These are phyloP conservation scores for Zeuzera pyrina DNA, from an alignment of 2,888 invertebrate species.

Conservation along the genomic window DNA sequence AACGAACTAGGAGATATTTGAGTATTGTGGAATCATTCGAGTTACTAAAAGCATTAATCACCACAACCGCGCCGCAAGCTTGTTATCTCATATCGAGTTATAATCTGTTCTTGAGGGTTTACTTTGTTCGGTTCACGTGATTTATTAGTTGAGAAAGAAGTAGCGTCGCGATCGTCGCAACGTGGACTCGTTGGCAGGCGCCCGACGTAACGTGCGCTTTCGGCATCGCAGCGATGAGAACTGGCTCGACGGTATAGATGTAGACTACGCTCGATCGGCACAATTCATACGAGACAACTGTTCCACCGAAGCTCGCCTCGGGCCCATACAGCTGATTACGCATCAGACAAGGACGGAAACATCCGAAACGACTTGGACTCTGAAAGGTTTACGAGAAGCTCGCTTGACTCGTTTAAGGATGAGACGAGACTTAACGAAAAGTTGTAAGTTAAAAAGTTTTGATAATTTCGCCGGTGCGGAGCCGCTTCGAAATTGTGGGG, in stretches of 20 bases:
- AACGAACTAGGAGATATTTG: conserved; percentile 42
- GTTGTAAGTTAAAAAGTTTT: conserved; percentile 69
- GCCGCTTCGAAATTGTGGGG: conserved; percentile 48
- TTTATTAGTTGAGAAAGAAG: conserved; percentile 58
- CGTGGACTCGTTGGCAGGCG: conserved; percentile 32
- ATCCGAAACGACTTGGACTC: conserved; percentile 24
- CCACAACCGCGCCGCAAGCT: conserved; percentile 36
- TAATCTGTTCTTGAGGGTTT: conserved; percentile 57
- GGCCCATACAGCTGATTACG: conserved; percentile 17
- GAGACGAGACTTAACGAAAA: conserved; percentile 41
- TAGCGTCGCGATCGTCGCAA: conserved; percentile 52
- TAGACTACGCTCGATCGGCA: conserved; percentile 27
- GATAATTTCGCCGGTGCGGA: conserved; percentile 59
- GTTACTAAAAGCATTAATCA: conserved; percentile 54
- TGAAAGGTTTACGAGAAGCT: conserved; percentile 43
- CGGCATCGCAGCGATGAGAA: conserved; percentile 57
- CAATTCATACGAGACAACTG: conserved; percentile 32
- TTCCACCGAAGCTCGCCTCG: conserved; percentile 32
- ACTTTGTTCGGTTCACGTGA: conserved; percentile 48
- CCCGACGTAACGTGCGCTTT: conserved; percentile 45
- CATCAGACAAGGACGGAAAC: conserved; percentile 43
- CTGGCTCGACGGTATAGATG: conserved; percentile 24
- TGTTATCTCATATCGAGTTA: conserved; percentile 60
- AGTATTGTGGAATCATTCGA: conserved; percentile 38
- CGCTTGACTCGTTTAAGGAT: conserved; percentile 31